Conservation (phyloP, 1,140 invertebrate genomes). For the Eufriesea mexicana region DNA sequence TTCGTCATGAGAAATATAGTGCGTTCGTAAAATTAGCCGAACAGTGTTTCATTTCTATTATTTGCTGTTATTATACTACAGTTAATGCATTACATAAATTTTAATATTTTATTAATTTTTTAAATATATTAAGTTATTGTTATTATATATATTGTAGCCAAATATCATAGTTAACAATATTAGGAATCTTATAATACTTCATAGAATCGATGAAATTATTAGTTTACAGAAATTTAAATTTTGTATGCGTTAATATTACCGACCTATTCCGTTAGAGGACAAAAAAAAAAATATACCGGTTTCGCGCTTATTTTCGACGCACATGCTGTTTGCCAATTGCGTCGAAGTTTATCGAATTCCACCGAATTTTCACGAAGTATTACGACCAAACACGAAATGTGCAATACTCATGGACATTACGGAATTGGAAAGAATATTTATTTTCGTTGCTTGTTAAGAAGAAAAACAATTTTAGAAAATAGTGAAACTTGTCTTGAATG, state of each 20-base stretch:
- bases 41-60: too few species aligned
- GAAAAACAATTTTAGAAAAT: background rate
- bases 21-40: too few species aligned
- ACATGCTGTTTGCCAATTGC: constrained; percentile 12
- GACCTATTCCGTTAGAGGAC: background rate
- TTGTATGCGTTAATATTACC: background rate
- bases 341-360: constrained; percentile 20
- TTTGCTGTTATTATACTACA: too few species aligned
- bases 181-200: background rate
- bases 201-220: background rate
- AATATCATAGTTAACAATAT: background rate
- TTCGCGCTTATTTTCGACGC: constrained; percentile 43
- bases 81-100: too few species aligned
- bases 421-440: background rate
- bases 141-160: background rate
- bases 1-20: too few species aligned
- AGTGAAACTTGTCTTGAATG: background rate
- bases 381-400: background rate
- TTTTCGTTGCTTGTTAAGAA: background rate
- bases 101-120: background rate
- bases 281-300: constrained; percentile 2
- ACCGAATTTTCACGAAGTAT: constrained; percentile 22
- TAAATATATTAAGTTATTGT: background rate
- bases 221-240: background rate
- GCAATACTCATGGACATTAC: background rate